phyloP scores from a whole-genome alignment of 2,113 vertebrate genomes.

The Chaenocephalus aceratus region DNA sequence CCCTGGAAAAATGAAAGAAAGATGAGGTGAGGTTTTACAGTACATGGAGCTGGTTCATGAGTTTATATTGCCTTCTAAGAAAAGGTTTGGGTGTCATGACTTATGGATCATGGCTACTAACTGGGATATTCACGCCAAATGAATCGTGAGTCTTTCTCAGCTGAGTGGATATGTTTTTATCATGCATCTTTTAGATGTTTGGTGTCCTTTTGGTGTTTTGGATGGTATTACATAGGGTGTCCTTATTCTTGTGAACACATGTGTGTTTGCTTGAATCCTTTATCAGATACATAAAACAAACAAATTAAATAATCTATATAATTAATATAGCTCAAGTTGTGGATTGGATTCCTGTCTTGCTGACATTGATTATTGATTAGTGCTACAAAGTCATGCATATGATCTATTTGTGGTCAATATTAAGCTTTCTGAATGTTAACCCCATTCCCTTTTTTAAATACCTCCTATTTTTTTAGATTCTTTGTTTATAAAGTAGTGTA shows the following conservation, averaged over 20 bases:
- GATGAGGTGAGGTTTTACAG: constrained; percentile 16
- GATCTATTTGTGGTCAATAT: not conserved
- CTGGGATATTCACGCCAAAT: not conserved
- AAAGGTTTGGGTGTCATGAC: constrained; percentile 1
- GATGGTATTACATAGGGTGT: not conserved
- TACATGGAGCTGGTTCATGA: not conserved
- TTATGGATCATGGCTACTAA: not conserved
- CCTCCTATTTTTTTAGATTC: too few species aligned
- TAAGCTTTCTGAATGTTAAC: not conserved
- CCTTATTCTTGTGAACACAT: not conserved
- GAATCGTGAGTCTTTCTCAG: not conserved
- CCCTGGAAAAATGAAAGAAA: not conserved
- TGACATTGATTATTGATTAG: not conserved
- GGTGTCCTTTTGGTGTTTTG: not conserved
- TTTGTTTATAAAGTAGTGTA: too few species aligned
- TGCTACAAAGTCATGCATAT: not conserved
- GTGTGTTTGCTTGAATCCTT: not conserved
- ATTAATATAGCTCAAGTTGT: not conserved
- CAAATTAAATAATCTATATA: not conserved
- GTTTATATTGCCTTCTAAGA: constrained; percentile 15
- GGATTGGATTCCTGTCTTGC: not conserved
- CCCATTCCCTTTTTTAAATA: too few species aligned
- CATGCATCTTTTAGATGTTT: not conserved
- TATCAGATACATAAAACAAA: not conserved
- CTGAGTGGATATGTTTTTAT: not conserved